Conservation (phyloP, 2,113 vertebrate genomes). For the Eclectus roratus region DNA sequence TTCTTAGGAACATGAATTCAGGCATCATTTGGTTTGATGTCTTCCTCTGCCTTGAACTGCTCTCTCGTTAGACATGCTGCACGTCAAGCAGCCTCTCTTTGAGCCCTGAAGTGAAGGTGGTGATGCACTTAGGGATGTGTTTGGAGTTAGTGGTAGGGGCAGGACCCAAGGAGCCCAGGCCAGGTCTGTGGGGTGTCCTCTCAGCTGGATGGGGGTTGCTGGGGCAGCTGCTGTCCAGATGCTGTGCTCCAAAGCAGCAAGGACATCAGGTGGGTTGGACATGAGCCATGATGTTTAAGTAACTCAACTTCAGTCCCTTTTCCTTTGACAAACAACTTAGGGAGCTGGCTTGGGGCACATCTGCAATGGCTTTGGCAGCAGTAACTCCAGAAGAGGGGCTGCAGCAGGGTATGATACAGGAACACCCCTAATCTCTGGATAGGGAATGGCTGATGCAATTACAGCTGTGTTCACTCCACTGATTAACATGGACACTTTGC, state of each 20-base stretch:
- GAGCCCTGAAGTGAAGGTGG: not conserved
- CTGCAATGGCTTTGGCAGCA: not conserved
- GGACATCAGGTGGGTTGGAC: not conserved
- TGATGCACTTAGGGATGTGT: not conserved
- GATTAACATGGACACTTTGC: accelerated
- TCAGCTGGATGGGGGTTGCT: not conserved
- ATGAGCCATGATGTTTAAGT: not conserved
- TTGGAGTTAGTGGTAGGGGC: not conserved
- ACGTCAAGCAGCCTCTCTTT: not conserved
- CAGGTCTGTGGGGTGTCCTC: not conserved
- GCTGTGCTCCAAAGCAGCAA: not conserved
- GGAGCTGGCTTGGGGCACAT: not conserved
- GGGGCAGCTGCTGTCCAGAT: not conserved
- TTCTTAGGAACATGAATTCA: not conserved
- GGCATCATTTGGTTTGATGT: not conserved
- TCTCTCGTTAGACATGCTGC: not conserved
- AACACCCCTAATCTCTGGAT: not conserved
- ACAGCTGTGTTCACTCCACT: not conserved
- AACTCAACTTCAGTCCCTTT: not conserved
- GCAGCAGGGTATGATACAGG: not conserved
- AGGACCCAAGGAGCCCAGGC: not conserved
- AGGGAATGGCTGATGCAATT: not conserved
- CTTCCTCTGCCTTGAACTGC: conserved; percentile 1
- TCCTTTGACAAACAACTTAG: not conserved
- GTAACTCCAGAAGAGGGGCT: not conserved